Base-by-base conservation (phyloP, 2,113 vertebrate genomes). In the Gallinago jamesoni region DNA sequence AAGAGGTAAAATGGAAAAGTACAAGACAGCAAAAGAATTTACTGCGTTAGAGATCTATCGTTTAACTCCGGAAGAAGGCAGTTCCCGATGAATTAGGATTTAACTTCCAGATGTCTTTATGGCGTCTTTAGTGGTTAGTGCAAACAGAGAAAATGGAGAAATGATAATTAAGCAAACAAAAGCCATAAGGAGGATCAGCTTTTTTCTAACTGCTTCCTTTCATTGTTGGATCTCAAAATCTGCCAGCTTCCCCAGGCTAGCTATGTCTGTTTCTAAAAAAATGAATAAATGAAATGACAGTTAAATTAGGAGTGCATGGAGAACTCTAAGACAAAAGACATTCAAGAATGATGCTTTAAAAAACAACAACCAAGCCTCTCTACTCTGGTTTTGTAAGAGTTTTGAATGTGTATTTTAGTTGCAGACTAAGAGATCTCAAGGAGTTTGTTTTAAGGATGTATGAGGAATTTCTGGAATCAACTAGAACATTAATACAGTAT, bases 81-180 rank as follows among this genome's bases (percentile, higher is more conserved):
- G 33, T 4, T 94, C n/a, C 53, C 2, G 2, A 67, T 59, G 67
- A 70, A 76, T 89, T 75, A 82, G 66, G 69, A 78, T 78, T 90
- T 93, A 53, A 66, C 60, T 95, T 95, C 87, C 87, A 93, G 62
- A 94, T 89, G 86, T 45, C 66, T 90, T 87, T 68, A 64, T 53
- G 81, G 78, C 66, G 68, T 84, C 85, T 64, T 87, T 39, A 89
- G 80, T 48, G 47, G 80, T 93, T 91, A 96, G 25, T 66, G n/a
- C 70, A 92, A 90, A 75, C 22, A 82, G n/a, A 79, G 30, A 81
- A 90, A 90, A 92, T 33, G 45, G 33, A 91, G 37, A 80, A 85
- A 85, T 14, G 1, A 53, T 45, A 90, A 92, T 90, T 89, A 89
- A 82, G 87, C 89, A 89, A 94, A 92, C 69, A 93, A 94, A 94